phyloP scores from a whole-genome alignment of 2,113 vertebrate species.

The Antennarius striatus region DNA sequence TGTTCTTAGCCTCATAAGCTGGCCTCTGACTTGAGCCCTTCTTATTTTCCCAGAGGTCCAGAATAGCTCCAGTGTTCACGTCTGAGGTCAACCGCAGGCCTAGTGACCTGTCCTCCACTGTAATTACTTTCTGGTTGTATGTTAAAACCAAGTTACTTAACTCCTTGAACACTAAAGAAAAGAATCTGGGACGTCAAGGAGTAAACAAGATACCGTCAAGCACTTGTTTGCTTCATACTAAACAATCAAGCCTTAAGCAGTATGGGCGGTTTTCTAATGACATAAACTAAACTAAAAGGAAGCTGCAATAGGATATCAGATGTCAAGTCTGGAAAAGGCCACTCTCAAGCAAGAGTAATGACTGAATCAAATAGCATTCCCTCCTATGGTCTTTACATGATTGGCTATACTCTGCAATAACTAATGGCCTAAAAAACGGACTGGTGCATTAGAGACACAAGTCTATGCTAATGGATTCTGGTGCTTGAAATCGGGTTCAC shows the following conservation, averaged over 20 bases:
- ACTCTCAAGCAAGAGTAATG: constrained; percentile 45
- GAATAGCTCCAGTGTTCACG: constrained; percentile 60
- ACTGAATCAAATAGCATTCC: constrained; percentile 51
- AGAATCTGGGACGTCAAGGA: too few relatives aligned
- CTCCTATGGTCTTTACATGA: constrained; percentile 62
- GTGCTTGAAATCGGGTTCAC: constrained; percentile 47
- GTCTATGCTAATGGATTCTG: constrained; percentile 64
- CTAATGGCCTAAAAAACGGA: constrained; percentile 64
- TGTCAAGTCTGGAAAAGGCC: constrained; percentile 48
- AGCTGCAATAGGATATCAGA: constrained; percentile 60
- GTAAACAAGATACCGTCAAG: too few relatives aligned
- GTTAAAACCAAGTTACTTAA: too few relatives aligned
- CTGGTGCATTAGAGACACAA: constrained; percentile 48
- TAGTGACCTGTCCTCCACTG: constrained; percentile 57
- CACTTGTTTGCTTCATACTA: background rate
- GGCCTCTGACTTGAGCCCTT: constrained; percentile 45
- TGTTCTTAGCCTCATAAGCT: constrained; percentile 44
- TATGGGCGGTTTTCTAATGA: constrained; percentile 46
- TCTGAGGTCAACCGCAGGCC: constrained; percentile 64
- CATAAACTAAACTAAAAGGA: constrained; percentile 54
- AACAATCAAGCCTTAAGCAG: constrained; percentile 33
- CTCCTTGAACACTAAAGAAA: too few relatives aligned
- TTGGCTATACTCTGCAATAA: constrained; percentile 61
- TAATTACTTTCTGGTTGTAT: constrained; percentile 58
- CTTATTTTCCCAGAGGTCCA: constrained; percentile 55